phyloP scores from a whole-genome alignment of 2,113 vertebrate species.

The Phalacrocorax aristotelis region DNA sequence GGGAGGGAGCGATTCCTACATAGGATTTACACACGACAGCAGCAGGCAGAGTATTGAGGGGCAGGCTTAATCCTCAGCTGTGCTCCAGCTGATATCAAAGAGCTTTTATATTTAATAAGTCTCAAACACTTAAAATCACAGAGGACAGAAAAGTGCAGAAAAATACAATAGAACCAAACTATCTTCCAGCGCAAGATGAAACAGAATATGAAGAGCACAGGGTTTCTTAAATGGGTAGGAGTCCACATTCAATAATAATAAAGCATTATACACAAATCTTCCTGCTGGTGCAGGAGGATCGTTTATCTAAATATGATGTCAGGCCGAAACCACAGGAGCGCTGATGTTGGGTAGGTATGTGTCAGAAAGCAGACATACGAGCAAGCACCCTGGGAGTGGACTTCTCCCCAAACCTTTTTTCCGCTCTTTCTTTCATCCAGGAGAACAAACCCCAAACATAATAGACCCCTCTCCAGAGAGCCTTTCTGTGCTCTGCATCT shows the following conservation, averaged over 20 bases:
- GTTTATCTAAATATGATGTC: slow-evolving; percentile 7
- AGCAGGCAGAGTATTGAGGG: slow-evolving; percentile 30
- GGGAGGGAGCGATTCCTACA: not conserved
- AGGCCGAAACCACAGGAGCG: not conserved
- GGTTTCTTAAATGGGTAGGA: slow-evolving; percentile 8
- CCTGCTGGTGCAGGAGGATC: not conserved
- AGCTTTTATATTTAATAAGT: slow-evolving; percentile 52
- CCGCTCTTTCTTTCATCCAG: not conserved
- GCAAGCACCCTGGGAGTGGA: not conserved
- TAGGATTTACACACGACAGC: slow-evolving; percentile 40
- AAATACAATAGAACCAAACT: slow-evolving; percentile 8
- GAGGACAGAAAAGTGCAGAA: slow-evolving; percentile 16
- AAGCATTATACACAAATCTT: not conserved
- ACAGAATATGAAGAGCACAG: not conserved
- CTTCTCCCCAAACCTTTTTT: not conserved
- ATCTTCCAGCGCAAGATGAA: slow-evolving; percentile 8
- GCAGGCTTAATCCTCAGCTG: slow-evolving; percentile 61
- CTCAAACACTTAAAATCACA: slow-evolving; percentile 28
- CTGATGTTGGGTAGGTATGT: not conserved
- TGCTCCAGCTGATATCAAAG: slow-evolving; percentile 58
- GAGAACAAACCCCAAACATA: not conserved
- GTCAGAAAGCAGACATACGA: not conserved
- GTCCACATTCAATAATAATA: not conserved
- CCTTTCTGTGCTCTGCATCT: not conserved
- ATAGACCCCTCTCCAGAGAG: not conserved